phyloP scores from a whole-genome alignment of 2,113 vertebrate genomes.

The Stomatorhinus ivindoensis region DNA sequence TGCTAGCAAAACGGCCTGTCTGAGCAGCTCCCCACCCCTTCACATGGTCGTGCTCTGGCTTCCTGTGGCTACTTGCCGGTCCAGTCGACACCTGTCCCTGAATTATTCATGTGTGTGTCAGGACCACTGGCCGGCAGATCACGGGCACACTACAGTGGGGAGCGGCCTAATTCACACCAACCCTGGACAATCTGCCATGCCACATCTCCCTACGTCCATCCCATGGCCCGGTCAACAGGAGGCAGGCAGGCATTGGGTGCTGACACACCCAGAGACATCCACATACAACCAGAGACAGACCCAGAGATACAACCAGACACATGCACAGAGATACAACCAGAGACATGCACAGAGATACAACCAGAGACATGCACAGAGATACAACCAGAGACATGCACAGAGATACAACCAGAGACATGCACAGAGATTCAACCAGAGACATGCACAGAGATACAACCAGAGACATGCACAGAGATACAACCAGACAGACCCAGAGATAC shows the following conservation, averaged over 20 bases:
- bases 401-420: not conserved
- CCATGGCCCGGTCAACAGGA: not conserved
- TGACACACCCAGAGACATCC: slow-evolving; percentile 17
- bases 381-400: not conserved
- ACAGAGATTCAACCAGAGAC: not conserved
- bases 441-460: slow-evolving; percentile 14
- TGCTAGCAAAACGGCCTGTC: not conserved
- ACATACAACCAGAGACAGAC: not conserved
- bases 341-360: not conserved
- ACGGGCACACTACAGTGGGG: slow-evolving; percentile 42
- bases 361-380: not conserved
- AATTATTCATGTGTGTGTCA: slow-evolving; percentile 50
- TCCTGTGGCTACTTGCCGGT: slow-evolving; percentile 30
- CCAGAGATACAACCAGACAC: not conserved
- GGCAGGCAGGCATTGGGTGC: slow-evolving; percentile 8
- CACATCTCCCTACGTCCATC: not conserved
- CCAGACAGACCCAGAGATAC: not conserved
- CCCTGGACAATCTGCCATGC: slow-evolving; percentile 7
- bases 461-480: not conserved
- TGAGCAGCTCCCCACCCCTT: not conserved
- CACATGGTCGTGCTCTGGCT: slow-evolving; percentile 18
- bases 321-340: not conserved
- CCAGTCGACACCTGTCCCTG: slow-evolving; percentile 47
- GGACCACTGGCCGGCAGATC: slow-evolving; percentile 32
- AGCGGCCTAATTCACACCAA: slow-evolving; percentile 51